phyloP scores from a whole-genome alignment of 2,888 invertebrate genomes.

The Phyllotreta cruciferae region DNA sequence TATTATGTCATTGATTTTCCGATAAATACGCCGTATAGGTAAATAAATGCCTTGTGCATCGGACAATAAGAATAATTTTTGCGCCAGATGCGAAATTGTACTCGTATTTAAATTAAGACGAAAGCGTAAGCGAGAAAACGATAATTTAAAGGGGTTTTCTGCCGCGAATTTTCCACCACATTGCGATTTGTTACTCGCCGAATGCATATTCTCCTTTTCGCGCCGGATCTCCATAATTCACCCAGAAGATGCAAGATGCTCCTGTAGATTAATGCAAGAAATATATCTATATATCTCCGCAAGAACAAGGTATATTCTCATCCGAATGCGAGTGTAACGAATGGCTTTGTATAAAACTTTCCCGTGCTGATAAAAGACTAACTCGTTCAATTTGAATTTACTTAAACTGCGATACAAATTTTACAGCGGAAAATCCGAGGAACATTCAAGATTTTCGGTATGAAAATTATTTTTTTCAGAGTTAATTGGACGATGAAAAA shows the following conservation, averaged over 20 bases:
- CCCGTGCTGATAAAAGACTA: background rate
- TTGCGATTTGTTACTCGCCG: constrained; percentile 17
- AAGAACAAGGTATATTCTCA: constrained; percentile 14
- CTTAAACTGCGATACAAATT: too few species aligned
- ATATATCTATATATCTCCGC: constrained; percentile 20
- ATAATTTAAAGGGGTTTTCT: constrained; percentile 13
- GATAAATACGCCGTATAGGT: too few species aligned
- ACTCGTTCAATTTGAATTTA: too few species aligned
- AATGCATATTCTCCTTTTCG: constrained; percentile 22
- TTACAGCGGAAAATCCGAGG: too few species aligned
- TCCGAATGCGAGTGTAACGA: constrained; percentile 13
- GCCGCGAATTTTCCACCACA: constrained; percentile 10
- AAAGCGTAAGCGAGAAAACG: constrained; percentile 2
- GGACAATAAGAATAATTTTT: too few species aligned
- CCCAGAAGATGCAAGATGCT: constrained; percentile 21
- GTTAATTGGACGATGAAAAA: too few species aligned
- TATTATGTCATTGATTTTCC: too few species aligned
- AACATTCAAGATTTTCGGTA: too few species aligned
- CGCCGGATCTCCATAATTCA: constrained; percentile 28
- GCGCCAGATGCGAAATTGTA: background rate
- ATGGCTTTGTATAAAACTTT: constrained; percentile 6
- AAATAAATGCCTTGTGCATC: too few species aligned
- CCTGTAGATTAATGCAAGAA: constrained; percentile 23
- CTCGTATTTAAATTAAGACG: constrained; percentile 2
- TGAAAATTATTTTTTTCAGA: too few species aligned